Conservation (phyloP, 2,113 vertebrate species). For the Labrus mixtus region DNA sequence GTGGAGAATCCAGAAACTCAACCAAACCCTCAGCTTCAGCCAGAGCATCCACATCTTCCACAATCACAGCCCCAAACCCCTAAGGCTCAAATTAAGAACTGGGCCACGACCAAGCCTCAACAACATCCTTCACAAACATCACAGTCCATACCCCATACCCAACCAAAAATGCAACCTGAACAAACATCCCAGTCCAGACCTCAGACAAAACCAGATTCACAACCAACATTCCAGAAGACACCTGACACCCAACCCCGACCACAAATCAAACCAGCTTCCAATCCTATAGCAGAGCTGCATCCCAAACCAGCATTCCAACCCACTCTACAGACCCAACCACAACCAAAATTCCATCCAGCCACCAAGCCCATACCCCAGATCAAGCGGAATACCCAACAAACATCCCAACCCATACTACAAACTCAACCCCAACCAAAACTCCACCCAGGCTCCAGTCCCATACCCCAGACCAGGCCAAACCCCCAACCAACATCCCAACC, state of each 20-base stretch:
- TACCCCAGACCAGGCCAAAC: background rate
- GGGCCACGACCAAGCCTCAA: background rate
- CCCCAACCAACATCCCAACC: background rate
- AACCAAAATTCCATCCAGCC: background rate
- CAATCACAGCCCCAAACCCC: slow-evolving; percentile 15
- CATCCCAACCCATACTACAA: background rate
- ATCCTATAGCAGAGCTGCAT: background rate
- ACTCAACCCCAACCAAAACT: background rate
- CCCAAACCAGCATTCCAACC: background rate
- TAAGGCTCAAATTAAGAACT: slow-evolving; percentile 5
- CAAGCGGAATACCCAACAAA: background rate
- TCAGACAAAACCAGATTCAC: background rate
- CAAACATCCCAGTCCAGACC: background rate
- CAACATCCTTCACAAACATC: background rate
- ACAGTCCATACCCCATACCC: slow-evolving; percentile 5
- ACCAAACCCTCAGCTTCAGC: slow-evolving; percentile 1
- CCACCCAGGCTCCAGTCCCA: background rate
- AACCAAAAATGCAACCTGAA: background rate
- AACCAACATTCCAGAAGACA: background rate
- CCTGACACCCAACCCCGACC: background rate
- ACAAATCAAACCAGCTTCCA: background rate
- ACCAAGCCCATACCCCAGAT: background rate
- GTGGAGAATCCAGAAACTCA: slow-evolving; percentile 31
- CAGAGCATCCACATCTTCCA: slow-evolving; percentile 4
- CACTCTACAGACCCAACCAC: background rate